These are phyloP conservation scores for Ostrea denselamellosa DNA, from an alignment of 1,140 invertebrate species.

Conservation along the genomic window DNA sequence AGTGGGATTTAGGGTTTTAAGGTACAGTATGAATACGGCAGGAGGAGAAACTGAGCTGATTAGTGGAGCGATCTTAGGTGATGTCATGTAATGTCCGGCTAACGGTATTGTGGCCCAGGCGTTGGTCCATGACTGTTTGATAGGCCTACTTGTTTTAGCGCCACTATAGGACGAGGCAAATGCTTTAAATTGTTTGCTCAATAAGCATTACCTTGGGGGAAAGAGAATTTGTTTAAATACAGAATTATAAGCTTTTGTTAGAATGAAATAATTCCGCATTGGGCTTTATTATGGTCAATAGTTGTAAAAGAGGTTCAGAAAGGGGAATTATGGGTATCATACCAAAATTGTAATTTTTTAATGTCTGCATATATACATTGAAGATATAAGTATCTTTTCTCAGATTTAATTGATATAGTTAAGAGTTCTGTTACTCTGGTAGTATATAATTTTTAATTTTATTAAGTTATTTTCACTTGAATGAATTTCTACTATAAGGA, in stretches of 20 bases:
- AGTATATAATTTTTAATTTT: too few relatives aligned
- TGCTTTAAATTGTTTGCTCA: slow-evolving; percentile 21
- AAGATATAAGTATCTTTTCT: too few relatives aligned
- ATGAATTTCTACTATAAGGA: neutral
- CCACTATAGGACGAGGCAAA: neutral
- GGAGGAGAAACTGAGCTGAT: slow-evolving; percentile 5
- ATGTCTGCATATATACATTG: too few relatives aligned
- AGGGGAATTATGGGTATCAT: neutral
- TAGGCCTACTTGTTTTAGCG: slow-evolving; percentile 13
- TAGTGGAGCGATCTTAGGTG: neutral
- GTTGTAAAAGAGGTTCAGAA: neutral
- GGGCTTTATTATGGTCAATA: slow-evolving; percentile 35
- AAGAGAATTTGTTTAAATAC: slow-evolving; percentile 37
- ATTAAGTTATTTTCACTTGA: too few relatives aligned
- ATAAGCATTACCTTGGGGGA: slow-evolving; percentile 34
- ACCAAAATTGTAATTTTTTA: neutral
- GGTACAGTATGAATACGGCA: slow-evolving; percentile 13
- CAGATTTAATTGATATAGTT: too few relatives aligned
- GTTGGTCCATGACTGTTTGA: neutral
- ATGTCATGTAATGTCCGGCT: slow-evolving; percentile 21
- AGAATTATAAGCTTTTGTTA: slow-evolving; percentile 40
- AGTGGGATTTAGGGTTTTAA: slow-evolving; percentile 27
- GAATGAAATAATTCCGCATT: slow-evolving; percentile 39
- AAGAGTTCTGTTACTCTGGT: too few relatives aligned
- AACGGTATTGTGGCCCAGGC: neutral